Conservation (phyloP, 2,888 invertebrate species). For the Eupithecia exiguata region DNA sequence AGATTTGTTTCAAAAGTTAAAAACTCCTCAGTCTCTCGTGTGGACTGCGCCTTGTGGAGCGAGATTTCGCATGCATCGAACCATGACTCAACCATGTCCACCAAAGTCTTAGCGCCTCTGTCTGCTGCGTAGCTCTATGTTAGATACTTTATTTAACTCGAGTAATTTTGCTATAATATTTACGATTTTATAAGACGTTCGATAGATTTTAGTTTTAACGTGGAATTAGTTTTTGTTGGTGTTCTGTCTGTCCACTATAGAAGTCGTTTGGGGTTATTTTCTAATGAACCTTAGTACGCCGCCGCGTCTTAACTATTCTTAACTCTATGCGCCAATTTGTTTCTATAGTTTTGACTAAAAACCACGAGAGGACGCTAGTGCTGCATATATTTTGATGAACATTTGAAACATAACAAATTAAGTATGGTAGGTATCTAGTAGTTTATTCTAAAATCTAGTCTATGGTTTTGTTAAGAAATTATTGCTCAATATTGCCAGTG, state of each 20-base stretch:
- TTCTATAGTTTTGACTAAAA: not conserved
- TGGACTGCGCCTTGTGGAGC: not conserved
- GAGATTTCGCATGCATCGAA: conserved; percentile 16
- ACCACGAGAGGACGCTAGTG: not conserved
- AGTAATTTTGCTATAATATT: not conserved
- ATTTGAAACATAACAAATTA: not conserved
- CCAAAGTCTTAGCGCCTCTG: conserved; percentile 14
- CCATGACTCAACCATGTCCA: conserved; percentile 21
- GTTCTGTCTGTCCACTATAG: not conserved
- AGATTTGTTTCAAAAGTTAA: not conserved
- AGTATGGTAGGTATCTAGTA: too few relatives aligned
- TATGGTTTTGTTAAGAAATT: not conserved
- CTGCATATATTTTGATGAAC: not conserved
- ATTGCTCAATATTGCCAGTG: not conserved
- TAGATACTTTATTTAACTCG: not conserved
- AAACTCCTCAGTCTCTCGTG: not conserved
- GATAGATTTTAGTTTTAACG: not conserved
- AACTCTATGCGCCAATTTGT: conserved; percentile 17
- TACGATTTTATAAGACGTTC: not conserved
- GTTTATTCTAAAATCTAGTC: too few relatives aligned
- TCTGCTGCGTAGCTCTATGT: conserved; percentile 22
- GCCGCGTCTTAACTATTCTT: not conserved
- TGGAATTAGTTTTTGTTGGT: not conserved
- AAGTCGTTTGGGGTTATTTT: not conserved
- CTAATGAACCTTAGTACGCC: not conserved